Evolutionary conservation across 53 echinoderm and acorn worm species (phyloP), one percentile per base, ranked within the genome.

Genomic region (Echinarachnius parma): DNA sequence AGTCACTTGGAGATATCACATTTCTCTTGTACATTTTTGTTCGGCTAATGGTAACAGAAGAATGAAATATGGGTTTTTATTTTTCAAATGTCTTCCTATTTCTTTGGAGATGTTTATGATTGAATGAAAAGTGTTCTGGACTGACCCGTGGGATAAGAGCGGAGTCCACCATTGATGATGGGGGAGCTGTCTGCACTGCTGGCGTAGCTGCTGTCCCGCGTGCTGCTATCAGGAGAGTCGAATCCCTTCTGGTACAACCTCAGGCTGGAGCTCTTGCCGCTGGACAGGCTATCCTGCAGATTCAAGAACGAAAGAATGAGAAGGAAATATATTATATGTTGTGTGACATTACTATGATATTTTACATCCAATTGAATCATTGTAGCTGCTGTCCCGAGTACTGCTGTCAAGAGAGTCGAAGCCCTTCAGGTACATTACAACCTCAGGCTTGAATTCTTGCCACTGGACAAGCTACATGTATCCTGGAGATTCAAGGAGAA

Each of bases 101-200:
- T n/a, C n/a, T n/a, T n/a, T n/a, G n/a, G n/a, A n/a, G n/a, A n/a
- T n/a, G n/a, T n/a, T n/a, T n/a, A n/a, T n/a, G n/a, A n/a, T n/a
- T n/a, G n/a, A n/a, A n/a, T n/a, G n/a, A n/a, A n/a, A n/a, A n/a
- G n/a, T n/a, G n/a, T n/a, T 13, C 42, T 9, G 42, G 7, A 49
- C 50, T 49, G 13, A 49, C 50, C 50, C 18, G 50, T 18, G 7
- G 42, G 42, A 49, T 49, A 18, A 31, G 52, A 28, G 32, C 68
- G 68, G 68, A 52, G 37, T 29, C 52, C 68, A 11, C 68, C 68
- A 28, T 52, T 68, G 68, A 48, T 68, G 33, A 68, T n/a, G 0
- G 68, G 48, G 21, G 68, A 68, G 23, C 68, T 68, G 13, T 68
- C 68, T 50, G 68, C 48, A 52, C 68, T 68, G 35, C 68, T 68